A percentile compares a stretch with the other conserved stretches of the same genome.
Conservation (phyloP, 2,797 vertebrate species). For the Danionella dracula region DNA sequence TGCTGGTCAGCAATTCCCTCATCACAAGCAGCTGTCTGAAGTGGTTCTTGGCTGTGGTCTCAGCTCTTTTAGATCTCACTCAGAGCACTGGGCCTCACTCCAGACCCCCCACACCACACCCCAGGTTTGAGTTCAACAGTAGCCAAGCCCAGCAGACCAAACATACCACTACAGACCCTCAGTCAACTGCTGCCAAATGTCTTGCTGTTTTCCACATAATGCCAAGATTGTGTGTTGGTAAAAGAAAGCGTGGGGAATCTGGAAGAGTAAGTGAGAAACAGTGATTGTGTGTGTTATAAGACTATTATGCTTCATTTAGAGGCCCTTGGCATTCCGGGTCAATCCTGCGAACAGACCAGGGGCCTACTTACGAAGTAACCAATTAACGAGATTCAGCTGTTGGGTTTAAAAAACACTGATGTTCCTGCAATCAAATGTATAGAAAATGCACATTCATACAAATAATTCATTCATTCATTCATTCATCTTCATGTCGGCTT, state of each 20-base stretch:
- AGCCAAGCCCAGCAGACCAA: background rate
- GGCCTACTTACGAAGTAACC: background rate
- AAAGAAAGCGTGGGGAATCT: background rate
- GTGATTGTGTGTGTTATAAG: background rate
- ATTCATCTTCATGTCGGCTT: too few relatives aligned
- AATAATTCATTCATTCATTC: too few relatives aligned
- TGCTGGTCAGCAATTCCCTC: conserved; percentile 15
- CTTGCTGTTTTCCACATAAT: background rate
- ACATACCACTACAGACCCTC: background rate
- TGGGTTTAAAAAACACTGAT: too few relatives aligned
- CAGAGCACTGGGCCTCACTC: conserved; percentile 15
- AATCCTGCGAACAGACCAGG: background rate
- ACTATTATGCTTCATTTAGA: background rate
- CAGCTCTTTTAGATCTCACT: conserved; percentile 16
- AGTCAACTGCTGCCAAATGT: background rate
- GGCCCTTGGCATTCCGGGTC: background rate
- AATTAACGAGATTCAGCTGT: background rate
- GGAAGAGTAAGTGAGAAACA: background rate
- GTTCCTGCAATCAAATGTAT: too few relatives aligned
- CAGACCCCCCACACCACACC: conserved; percentile 23
- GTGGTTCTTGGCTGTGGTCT: conserved; percentile 26
- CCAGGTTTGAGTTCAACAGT: conserved; percentile 2
- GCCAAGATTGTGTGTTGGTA: background rate
- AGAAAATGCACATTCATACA: too few relatives aligned
- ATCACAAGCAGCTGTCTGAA: conserved; percentile 33